phyloP scores from a whole-genome alignment of 2,888 invertebrate species.

The Hedychridium roseum region DNA sequence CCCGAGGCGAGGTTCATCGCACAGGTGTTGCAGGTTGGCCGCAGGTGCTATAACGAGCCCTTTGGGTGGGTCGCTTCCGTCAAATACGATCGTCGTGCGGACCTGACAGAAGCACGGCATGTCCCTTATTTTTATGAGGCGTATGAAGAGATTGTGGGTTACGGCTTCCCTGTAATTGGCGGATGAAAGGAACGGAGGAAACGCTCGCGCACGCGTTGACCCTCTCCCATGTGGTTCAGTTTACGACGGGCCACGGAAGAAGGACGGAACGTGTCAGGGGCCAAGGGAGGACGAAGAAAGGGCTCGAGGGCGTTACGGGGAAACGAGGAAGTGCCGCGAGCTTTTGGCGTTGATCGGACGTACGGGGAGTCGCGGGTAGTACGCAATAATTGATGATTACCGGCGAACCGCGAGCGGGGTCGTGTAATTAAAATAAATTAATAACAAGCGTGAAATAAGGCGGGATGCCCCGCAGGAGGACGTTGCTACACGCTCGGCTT shows the following conservation, averaged over 20 bases:
- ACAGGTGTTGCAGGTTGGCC: too few species aligned
- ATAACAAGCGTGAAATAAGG: constrained; percentile 48
- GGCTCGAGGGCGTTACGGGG: too few species aligned
- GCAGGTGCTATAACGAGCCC: too few species aligned
- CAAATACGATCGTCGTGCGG: background rate
- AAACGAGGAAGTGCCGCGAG: too few species aligned
- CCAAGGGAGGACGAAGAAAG: background rate
- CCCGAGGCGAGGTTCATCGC: too few species aligned
- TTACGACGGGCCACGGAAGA: constrained; percentile 11
- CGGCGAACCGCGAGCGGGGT: constrained; percentile 35
- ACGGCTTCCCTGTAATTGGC: constrained; percentile 38
- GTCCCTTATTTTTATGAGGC: constrained; percentile 19
- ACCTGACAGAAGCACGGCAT: too few species aligned
- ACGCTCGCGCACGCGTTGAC: constrained; percentile 8
- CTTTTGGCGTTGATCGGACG: too few species aligned
- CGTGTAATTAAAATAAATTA: constrained; percentile 57
- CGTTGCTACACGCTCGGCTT: constrained; percentile 19
- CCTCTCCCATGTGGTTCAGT: constrained; percentile 4
- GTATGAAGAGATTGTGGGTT: constrained; percentile 38
- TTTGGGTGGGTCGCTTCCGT: too few species aligned
- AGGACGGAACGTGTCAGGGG: background rate
- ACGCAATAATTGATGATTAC: constrained; percentile 55
- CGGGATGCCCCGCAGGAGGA: constrained; percentile 11
- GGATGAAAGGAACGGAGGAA: constrained; percentile 26
- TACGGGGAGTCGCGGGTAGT: constrained; percentile 29